Conservation (phyloP, 2,797 vertebrate genomes). For the Luscinia luscinia region DNA sequence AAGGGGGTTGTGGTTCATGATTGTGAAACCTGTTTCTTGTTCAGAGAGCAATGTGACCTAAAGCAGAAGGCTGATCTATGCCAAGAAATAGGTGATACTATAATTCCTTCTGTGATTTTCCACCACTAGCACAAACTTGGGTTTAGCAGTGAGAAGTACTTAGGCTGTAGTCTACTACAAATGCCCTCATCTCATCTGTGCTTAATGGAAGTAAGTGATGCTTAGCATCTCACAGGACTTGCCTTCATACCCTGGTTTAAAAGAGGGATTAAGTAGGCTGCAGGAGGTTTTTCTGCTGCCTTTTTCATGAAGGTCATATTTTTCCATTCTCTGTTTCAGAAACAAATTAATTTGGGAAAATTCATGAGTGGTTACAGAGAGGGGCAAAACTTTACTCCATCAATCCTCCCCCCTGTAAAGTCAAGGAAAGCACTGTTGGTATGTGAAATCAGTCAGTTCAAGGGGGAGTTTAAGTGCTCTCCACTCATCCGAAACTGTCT, state of each 20-base stretch:
- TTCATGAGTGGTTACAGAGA: background rate
- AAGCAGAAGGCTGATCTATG: background rate
- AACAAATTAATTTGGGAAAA: background rate
- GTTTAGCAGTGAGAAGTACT: background rate
- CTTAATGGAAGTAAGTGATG: background rate
- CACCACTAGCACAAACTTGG: background rate
- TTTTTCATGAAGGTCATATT: background rate
- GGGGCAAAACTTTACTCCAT: background rate
- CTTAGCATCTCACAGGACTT: background rate
- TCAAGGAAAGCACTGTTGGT: background rate
- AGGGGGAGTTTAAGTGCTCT: constrained; percentile 30
- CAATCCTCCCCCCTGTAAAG: background rate
- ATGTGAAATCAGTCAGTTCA: background rate
- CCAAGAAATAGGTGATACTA: background rate
- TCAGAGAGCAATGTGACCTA: background rate
- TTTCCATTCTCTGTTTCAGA: background rate
- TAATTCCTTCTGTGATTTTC: background rate
- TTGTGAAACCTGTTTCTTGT: background rate
- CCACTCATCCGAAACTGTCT: constrained; percentile 50
- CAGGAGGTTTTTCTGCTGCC: background rate
- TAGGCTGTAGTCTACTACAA: background rate
- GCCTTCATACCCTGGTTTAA: background rate
- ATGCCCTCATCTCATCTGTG: background rate
- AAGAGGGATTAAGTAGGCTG: background rate
- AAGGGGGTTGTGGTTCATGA: background rate